Conservation (phyloP, 2,797 vertebrate species). For the Uromys caudimaculatus region DNA sequence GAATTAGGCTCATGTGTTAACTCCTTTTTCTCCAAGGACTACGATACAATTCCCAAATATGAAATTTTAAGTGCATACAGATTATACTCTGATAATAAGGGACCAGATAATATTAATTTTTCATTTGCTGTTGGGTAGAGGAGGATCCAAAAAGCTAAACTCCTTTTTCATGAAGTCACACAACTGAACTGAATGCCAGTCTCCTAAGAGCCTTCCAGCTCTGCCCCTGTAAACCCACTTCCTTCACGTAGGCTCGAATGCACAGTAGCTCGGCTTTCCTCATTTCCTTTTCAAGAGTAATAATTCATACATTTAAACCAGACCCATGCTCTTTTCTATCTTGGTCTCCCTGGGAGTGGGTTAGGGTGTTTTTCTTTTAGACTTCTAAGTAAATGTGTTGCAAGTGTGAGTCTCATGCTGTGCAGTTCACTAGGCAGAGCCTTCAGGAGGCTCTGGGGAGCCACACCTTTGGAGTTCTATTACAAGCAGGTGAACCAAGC, state of each 20-base stretch:
- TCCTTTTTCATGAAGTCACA: neutral
- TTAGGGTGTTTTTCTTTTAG: constrained; percentile 36
- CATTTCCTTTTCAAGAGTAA: constrained; percentile 63
- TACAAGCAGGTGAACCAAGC: constrained; percentile 51
- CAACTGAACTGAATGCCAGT: neutral
- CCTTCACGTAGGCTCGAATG: neutral
- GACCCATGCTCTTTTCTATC: neutral
- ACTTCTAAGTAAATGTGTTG: constrained; percentile 39
- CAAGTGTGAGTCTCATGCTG: constrained; percentile 43
- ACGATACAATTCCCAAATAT: neutral
- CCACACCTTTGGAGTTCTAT: constrained; percentile 45
- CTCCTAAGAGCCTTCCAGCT: neutral
- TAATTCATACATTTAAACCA: constrained; percentile 43
- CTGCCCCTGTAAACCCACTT: neutral
- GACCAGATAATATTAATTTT: neutral
- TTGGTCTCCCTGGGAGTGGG: neutral
- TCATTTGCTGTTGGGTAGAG: neutral
- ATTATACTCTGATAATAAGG: neutral
- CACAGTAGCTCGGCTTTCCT: constrained; percentile 18
- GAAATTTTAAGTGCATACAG: constrained; percentile 8
- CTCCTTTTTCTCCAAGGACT: constrained; percentile 48
- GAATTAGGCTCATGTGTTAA: constrained; percentile 23
- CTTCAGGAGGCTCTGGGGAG: neutral
- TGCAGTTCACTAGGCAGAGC: neutral
- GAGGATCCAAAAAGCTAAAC: neutral